Evolutionary conservation across 2,888 invertebrate genomes (phyloP), one percentile per base, ranked within the genome.

Genomic region (Pharmacophagus antenor): DNA sequence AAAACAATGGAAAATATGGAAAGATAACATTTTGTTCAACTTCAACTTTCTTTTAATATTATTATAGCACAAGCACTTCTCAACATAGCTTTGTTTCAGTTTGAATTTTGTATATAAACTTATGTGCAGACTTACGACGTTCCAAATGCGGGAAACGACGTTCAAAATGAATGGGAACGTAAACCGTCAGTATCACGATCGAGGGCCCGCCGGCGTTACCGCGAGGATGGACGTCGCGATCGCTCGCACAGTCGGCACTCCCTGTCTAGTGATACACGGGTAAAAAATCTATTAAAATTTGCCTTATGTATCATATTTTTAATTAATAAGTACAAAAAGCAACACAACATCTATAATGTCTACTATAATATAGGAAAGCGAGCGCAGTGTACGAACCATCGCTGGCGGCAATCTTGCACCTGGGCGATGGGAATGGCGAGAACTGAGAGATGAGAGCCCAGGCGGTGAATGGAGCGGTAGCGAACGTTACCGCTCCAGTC

Each of bases 181-280:
- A 78, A 80, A 1, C 74, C 79, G 48, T 82, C 86, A 5, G 78
- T 65, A 46, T 71, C 78, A 42, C 79, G 81, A 10, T 80, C 86
- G 17, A 80, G 88, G 21, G 75, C 88, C 17, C 80, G 83, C 12
- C 82, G 82, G 5, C 80, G 89, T n/a, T 73, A 81, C 63, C 78
- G 83, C 8, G 88, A 81, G 63, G 86, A 85, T 25, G 70, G 67
- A 8, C 90, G 90, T 23, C 85, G 93, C 63, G 92, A 92, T 67
- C 85, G 93, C 64, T 93, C 93, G n/a, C 90, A 92, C 56, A 94
- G 94, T 74, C 82, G 94, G 60, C 93, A 93, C 66, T 94, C 94
- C 1, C 87, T 94, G 63, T 93, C 93, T 55, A 93, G 93, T 70
- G 94, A 94, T 73, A 93, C 94, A 3, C 92, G 93, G 77, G 94